These are phyloP conservation scores for Heterohyrax brucei DNA, from an alignment of 2,797 vertebrate species.

Conservation along the genomic window DNA sequence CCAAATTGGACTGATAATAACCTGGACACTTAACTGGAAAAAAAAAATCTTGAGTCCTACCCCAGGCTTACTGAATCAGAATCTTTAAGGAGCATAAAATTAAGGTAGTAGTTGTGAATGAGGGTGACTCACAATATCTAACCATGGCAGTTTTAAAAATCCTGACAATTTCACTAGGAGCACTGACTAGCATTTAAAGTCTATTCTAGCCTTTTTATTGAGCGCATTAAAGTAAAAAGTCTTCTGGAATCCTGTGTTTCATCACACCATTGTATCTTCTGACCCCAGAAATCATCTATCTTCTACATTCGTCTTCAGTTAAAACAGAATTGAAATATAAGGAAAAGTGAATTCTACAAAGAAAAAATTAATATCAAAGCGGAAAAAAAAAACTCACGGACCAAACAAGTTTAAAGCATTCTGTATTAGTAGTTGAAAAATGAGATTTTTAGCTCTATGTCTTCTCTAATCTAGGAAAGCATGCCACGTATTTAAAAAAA, in stretches of 20 bases:
- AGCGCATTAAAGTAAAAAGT: background rate
- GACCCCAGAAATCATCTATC: background rate
- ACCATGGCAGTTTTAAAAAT: background rate
- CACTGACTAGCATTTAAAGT: background rate
- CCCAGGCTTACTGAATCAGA: conserved; percentile 12
- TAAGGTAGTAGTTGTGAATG: background rate
- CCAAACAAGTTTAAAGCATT: conserved; percentile 43
- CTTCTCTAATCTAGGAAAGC: background rate
- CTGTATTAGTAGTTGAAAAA: conserved; percentile 6
- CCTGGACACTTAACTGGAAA: background rate
- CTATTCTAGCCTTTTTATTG: background rate
- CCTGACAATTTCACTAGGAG: background rate
- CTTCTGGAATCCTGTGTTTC: background rate
- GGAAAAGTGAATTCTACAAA: conserved; percentile 28
- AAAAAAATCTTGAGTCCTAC: conserved; percentile 23
- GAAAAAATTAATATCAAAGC: conserved; percentile 41
- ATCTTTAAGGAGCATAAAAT: background rate
- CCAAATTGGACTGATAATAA: conserved; percentile 30
- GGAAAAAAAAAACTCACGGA: background rate
- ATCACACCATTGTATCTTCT: background rate
- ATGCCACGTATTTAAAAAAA: background rate
- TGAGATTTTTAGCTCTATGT: background rate
- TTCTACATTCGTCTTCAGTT: background rate
- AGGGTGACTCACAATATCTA: background rate
- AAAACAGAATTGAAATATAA: conserved; percentile 55